Evolutionary conservation across 2,888 invertebrate species (phyloP).

Genomic region (Chrysodeixis includens): DNA sequence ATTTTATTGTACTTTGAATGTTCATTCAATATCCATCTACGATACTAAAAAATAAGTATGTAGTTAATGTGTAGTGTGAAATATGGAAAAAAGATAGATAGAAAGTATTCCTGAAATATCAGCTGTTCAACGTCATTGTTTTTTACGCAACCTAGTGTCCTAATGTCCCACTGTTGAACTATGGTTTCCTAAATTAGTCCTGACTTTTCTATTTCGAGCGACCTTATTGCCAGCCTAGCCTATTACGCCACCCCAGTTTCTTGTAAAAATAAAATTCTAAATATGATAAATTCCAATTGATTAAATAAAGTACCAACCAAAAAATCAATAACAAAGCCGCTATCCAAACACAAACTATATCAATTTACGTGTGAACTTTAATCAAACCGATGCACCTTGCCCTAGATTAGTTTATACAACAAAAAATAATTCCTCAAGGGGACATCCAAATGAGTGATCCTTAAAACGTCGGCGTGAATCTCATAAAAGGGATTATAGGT

Average conservation of each 20-base stretch:
- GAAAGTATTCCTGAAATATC: neutral
- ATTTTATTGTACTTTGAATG: slow-evolving; percentile 50
- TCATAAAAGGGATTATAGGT: slow-evolving; percentile 87
- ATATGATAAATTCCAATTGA: no score
- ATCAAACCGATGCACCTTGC: slow-evolving; percentile 68
- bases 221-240: no score
- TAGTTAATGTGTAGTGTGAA: slow-evolving; percentile 15
- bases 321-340: slow-evolving; percentile 21
- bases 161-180: no score
- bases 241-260: no score
- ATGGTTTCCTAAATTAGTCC: no score
- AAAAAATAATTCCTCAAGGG: slow-evolving; percentile 77
- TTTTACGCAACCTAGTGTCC: no score
- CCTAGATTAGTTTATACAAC: slow-evolving; percentile 64
- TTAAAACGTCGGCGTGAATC: slow-evolving; percentile 85
- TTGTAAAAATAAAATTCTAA: no score
- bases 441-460: slow-evolving; percentile 75
- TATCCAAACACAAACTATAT: slow-evolving; percentile 41
- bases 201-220: no score
- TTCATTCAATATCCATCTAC: slow-evolving; percentile 41
- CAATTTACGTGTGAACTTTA: slow-evolving; percentile 49
- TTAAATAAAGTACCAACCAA: neutral
- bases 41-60: slow-evolving; percentile 33
- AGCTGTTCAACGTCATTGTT: no score
- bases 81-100: neutral